Evolutionary conservation across 2,113 vertebrate genomes (phyloP), one percentile per base, ranked within the genome.

Genomic region (Pavo muticus): DNA sequence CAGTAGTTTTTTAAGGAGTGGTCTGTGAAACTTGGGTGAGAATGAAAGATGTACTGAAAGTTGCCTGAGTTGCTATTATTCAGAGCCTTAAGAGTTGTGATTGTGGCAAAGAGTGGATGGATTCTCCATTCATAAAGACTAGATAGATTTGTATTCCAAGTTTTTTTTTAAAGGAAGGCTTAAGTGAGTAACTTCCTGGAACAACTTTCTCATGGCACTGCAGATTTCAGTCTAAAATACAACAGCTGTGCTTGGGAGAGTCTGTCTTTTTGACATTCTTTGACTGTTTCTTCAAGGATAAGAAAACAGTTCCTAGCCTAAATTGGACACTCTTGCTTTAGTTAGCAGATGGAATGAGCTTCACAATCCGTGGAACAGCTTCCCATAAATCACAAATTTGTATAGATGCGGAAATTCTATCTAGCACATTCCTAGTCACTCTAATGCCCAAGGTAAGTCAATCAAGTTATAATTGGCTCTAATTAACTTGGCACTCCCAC

Each of bases 381-480:
- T 76, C 45, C 59, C 61, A n/a, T 50, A 72, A 39, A 61, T 27
- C 1, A 2, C 25, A 57, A 56, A 44, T 12, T 5, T 35, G 20
- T 48, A 54, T n/a, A 60, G 44, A 48, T 65, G 27, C 35, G 63
- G 44, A 67, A 19, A 16, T 61, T 91, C 18, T 18, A 39, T 25
- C 44, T 57, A 45, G 18, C 44, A 39, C 18, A 23, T 71, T 88
- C 63, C 45, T 84, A 56, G 20, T 50, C 40, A 25, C 90, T 93
- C 60, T 72, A 93, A 89, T 68, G 52, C 50, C 50, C 75, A 87
- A 74, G 67, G 29, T 77, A 87, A 96, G 73, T 95, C 96, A 94
- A 72, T 93, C 94, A 94, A 96, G 88, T 65, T 91, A 87, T 93
- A 96, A 95, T 87, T 91, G 78, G 48, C 39, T 95, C 40, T 92